phyloP scores from a whole-genome alignment of 2,888 invertebrate species.

The Drosophila vallismaia region DNA sequence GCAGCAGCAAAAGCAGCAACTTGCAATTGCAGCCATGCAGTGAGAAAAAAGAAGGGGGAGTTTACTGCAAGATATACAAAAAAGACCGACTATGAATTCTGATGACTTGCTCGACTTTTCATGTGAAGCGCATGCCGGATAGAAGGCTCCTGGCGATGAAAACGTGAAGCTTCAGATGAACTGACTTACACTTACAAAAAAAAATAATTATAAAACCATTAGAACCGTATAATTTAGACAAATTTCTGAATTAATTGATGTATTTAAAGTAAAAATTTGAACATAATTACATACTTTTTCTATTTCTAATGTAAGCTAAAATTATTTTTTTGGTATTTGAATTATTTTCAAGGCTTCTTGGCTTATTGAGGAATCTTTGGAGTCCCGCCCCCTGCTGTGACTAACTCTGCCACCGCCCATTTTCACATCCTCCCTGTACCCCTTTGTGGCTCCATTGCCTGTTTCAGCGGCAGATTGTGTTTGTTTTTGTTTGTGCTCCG shows the following conservation, averaged over 20 bases:
- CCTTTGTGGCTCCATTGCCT: conserved; percentile 11
- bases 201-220: background rate
- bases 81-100: conserved; percentile 62
- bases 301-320: background rate
- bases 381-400: background rate
- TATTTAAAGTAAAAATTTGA: too few species aligned
- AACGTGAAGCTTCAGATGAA: conserved; percentile 11
- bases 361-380: background rate
- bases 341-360: background rate
- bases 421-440: background rate
- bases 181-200: background rate
- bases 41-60: conserved; percentile 13
- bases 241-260: too few species aligned
- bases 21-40: conserved; percentile 32
- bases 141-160: conserved; percentile 14
- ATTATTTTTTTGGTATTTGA: background rate
- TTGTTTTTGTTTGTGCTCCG: conserved; percentile 36
- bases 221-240: too few species aligned
- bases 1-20: conserved; percentile 58
- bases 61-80: conserved; percentile 31
- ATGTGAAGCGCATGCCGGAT: conserved; percentile 29
- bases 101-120: conserved; percentile 65
- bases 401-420: conserved; percentile 9
- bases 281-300: too few species aligned
- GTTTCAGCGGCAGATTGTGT: conserved; percentile 20